Evolutionary conservation across 2,888 invertebrate genomes (phyloP), one percentile per base, ranked within the genome.

Genomic region (Drosophila falleni): DNA sequence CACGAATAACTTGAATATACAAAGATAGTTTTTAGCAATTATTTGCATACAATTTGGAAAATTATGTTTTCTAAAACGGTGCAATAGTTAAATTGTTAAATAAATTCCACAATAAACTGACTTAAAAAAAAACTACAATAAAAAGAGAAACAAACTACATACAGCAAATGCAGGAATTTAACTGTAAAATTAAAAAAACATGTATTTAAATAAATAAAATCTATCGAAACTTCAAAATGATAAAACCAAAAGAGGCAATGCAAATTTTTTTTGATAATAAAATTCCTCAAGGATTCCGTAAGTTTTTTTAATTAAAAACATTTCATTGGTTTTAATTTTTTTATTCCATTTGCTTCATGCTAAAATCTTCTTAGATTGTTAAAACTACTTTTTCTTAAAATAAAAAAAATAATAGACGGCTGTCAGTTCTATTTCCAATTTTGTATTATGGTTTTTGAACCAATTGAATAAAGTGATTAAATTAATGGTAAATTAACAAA

Each of bases 141-240:
- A 63, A 61, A 66, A 60, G 70, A 67, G 67, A 77, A 59, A 71
- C 72, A 68, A 87, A 80, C 87, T 84, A 84, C 89, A 87, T 80
- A 89, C 88, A 89, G 84, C 81, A 89, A 84, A 83, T 80, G 87
- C 84, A 89, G 84, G 84, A 84, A 84, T 84, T 84, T 89, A 84
- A 83, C 84, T 84, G 84, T 84, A 89, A 77, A 84, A 66, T 64
- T 73, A 80, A 80, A 31, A 44, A 89, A 73, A 77, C 84, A 87
- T 84, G 87, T 89, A 87, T 89, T 87, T 84, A 87, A 84, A 89
- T 85, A 79, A 83, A 75, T 79, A 74, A 80, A 77, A 74, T 67
- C 77, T 80, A 80, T 74, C 71, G 56, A 77, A 77, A 79, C 74
- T 77, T 66, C 51, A 74, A 76, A 81, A 85, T 68, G 71, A 47